Conservation (phyloP, 2,797 vertebrate species). For the Sphenodon punctatus region DNA sequence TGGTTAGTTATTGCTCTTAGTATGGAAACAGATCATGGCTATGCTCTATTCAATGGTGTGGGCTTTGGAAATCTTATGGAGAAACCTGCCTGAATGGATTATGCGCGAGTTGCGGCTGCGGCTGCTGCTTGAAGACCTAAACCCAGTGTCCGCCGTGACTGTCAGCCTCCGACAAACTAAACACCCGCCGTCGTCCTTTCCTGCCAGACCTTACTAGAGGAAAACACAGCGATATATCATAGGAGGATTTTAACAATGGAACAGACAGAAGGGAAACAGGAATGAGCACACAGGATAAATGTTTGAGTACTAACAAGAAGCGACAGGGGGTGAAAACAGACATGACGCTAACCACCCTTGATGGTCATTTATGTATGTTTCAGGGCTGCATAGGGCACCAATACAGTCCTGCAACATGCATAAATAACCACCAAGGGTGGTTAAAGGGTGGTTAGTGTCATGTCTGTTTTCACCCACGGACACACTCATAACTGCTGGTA, state of each 20-base stretch:
- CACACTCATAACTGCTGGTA: conserved; percentile 29
- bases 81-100: conserved; percentile 80
- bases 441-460: too few species aligned
- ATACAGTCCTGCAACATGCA: too few species aligned
- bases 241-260: conserved; percentile 72
- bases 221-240: conserved; percentile 85
- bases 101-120: conserved; percentile 73
- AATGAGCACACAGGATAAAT: conserved; percentile 34
- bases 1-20: not conserved
- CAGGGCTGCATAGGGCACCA: too few species aligned
- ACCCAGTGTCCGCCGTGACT: conserved; percentile 89
- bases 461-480: not conserved
- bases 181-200: conserved; percentile 86
- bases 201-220: conserved; percentile 88
- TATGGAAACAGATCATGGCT: not conserved
- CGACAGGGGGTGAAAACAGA: not conserved
- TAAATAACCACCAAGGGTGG: too few species aligned
- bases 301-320: conserved; percentile 50
- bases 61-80: conserved; percentile 58
- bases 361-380: too few species aligned
- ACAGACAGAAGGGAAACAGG: conserved; percentile 57
- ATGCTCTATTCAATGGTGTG: not conserved
- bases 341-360: not conserved
- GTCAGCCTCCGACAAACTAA: conserved; percentile 88
- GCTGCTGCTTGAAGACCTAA: conserved; percentile 81